Base-by-base conservation (phyloP, 2,113 vertebrate species). In the cattle (Bos taurus) region DNA sequence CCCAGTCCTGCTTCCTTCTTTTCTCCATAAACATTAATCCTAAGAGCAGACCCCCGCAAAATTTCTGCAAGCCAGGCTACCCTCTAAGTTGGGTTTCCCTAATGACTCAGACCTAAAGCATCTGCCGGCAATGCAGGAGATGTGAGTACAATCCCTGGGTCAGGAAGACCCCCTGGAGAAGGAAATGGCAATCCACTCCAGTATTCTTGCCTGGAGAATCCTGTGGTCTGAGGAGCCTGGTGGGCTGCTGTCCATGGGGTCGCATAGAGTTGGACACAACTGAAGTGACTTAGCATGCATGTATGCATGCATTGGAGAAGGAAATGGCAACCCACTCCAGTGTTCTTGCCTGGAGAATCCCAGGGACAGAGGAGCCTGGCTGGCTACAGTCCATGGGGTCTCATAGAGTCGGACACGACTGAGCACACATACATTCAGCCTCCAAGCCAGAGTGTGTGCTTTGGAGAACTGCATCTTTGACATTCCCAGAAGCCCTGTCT, bases 221-320 rank as follows among this genome's bases (percentile, higher is more conserved):
- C 64, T 21, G 9, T 1, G 64, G 17, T 36, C 0, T 0, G 64
- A 71, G 64, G 4, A 36, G 64, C 64, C 64, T 21, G 64, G n/a
- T 67, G 64, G 64, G 33, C 17, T 67, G 64, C 33, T 36, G 33
- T 21, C 64, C 17, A 21, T 11, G 17, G 33, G 64, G 64, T 67
- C 2, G 4, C 2, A 67, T n/a, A 67, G 17, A 67, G 17, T 67
- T 0, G 2, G 17, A 67, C 8, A 67, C 0, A 0, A 67, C 5
- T 5, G 64, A 67, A 19, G 17, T 1, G 4, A 67, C 14, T 67
- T 36, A 67, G 17, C 33, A 67, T n/a, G 14, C 16, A n/a, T 19
- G 43, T 43, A 33, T 33, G 60, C 14, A n/a, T 19, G 33, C 33
- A 36, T 5, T 67, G 64, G 16, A 21, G 17, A 67, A 67, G 17